phyloP scores from a whole-genome alignment of 2,113 vertebrate species.

The Calidris pygmaea region DNA sequence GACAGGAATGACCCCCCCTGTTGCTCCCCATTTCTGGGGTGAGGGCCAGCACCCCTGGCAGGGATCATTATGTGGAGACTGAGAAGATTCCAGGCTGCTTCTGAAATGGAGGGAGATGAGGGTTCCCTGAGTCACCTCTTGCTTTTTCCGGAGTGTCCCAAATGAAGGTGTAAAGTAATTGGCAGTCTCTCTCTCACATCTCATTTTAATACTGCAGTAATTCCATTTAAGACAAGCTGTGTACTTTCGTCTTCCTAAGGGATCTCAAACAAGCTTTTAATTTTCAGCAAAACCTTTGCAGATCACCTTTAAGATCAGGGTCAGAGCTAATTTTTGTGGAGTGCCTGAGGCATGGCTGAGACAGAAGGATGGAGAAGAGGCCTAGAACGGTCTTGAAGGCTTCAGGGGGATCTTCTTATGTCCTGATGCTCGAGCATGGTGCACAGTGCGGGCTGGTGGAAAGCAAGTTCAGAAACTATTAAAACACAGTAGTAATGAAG shows the following conservation, averaged over 20 bases:
- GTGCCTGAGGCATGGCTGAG: not conserved
- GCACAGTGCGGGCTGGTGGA: not conserved
- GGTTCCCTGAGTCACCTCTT: not conserved
- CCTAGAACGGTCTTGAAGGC: not conserved
- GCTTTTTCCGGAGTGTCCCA: not conserved
- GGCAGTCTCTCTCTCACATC: not conserved
- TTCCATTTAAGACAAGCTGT: slow-evolving; percentile 24
- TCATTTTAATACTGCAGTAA: slow-evolving; percentile 21
- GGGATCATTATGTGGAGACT: accelerated
- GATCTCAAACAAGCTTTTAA: slow-evolving; percentile 56
- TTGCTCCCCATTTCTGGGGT: accelerated
- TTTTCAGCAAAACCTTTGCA: slow-evolving; percentile 28
- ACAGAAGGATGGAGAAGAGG: not conserved
- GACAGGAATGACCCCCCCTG: not conserved
- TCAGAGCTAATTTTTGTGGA: not conserved
- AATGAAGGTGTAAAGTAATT: not conserved
- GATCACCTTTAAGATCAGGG: not conserved
- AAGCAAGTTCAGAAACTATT: not conserved
- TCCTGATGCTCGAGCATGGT: accelerated
- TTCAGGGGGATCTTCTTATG: not conserved
- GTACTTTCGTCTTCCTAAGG: not conserved
- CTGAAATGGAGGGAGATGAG: accelerated
- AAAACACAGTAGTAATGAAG: not conserved
- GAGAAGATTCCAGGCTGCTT: not conserved
- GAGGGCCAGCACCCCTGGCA: not conserved